Percentiles rank a stretch among this genome's conserved stretches.
phyloP scores from a whole-genome alignment of 2,888 invertebrate genomes.

The Ectropis crepuscularia region DNA sequence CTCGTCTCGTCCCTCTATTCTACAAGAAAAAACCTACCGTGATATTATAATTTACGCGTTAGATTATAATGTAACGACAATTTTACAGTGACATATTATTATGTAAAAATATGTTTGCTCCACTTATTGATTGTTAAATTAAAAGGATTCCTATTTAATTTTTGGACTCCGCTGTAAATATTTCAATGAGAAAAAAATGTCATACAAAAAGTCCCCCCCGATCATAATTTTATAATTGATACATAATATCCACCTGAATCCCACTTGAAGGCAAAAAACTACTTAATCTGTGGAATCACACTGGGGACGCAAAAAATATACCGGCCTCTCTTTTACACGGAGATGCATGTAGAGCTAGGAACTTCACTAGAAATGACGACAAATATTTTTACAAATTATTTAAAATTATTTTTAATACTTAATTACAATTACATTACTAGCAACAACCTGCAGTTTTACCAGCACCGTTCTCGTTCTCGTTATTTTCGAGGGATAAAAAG shows the following conservation, averaged over 20 bases:
- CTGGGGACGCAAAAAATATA: constrained; percentile 79
- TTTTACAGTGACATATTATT: too few species aligned
- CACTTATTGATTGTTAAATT: too few species aligned
- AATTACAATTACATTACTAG: too few species aligned
- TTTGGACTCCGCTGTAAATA: not conserved
- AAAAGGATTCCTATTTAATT: too few species aligned
- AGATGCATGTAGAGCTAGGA: constrained; percentile 44
- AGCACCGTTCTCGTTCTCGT: too few species aligned
- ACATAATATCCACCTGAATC: constrained; percentile 56
- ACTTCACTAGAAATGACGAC: constrained; percentile 38
- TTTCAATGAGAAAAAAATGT: constrained; percentile 2
- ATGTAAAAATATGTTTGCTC: too few species aligned
- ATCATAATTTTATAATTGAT: constrained; percentile 46
- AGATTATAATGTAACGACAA: too few species aligned
- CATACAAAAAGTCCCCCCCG: not conserved
- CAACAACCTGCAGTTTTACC: too few species aligned
- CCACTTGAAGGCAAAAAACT: constrained; percentile 58
- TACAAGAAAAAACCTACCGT: too few species aligned
- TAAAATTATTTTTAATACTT: not conserved
- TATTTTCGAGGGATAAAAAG: too few species aligned
- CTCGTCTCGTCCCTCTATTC: too few species aligned
- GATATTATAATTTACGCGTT: too few species aligned
- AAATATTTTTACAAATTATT: not conserved
- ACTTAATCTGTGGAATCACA: constrained; percentile 75
- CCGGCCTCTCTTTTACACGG: constrained; percentile 64